These are phyloP conservation scores for Coccyzus lansbergi DNA, from an alignment of 2,797 vertebrate species.

Conservation along the genomic window DNA sequence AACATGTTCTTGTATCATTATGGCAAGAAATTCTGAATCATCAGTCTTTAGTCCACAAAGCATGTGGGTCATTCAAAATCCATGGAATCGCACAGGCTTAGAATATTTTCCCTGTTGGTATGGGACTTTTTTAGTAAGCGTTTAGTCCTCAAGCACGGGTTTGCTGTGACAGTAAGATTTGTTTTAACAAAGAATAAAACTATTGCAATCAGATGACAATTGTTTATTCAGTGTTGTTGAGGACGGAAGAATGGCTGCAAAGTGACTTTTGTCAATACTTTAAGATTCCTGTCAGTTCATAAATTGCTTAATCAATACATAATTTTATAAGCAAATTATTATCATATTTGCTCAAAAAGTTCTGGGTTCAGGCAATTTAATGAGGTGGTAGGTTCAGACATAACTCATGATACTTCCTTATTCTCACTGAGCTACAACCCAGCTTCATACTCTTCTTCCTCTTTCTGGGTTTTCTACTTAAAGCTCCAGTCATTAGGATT, in stretches of 20 bases:
- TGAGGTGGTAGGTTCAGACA: not conserved
- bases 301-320: not conserved
- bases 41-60: not conserved
- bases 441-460: not conserved
- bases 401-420: not conserved
- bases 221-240: not conserved
- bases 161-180: not conserved
- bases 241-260: not conserved
- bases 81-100: not conserved
- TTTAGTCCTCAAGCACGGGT: not conserved
- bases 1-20: not conserved
- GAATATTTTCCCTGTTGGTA: not conserved
- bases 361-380: not conserved
- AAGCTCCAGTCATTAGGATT: not conserved
- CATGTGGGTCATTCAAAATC: not conserved
- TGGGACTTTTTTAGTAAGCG: not conserved
- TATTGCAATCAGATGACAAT: not conserved
- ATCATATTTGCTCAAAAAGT: not conserved
- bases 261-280: not conserved
- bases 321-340: not conserved
- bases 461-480: not conserved
- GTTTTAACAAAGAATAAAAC: not conserved
- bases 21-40: not conserved
- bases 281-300: not conserved
- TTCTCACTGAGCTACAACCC: not conserved